These are phyloP conservation scores for Aythya baeri DNA, from an alignment of 2,113 vertebrate species.

Conservation along the genomic window DNA sequence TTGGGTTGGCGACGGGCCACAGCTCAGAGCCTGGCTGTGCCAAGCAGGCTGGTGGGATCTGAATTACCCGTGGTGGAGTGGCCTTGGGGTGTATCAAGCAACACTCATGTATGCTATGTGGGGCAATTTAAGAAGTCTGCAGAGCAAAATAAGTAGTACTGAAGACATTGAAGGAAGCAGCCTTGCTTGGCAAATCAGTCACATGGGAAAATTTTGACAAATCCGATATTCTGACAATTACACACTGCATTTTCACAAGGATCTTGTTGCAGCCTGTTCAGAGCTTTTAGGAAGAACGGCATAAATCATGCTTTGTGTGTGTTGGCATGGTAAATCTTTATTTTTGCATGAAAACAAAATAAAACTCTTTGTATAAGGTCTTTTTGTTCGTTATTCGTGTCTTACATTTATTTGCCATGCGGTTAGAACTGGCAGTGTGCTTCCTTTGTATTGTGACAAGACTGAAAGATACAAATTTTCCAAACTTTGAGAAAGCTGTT, in stretches of 20 bases:
- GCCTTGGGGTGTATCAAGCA: fast-evolving
- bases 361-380: fast-evolving
- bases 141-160: neutral
- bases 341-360: neutral
- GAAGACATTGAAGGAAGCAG: neutral
- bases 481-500: neutral
- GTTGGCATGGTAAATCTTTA: neutral
- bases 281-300: neutral
- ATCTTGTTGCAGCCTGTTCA: neutral
- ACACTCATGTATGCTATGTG: fast-evolving
- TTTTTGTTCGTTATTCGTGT: neutral
- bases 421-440: neutral
- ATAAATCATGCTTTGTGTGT: neutral
- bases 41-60: fast-evolving
- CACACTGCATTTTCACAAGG: neutral
- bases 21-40: neutral
- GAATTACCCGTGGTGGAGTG: fast-evolving
- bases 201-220: neutral
- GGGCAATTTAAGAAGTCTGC: neutral
- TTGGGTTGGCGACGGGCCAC: neutral
- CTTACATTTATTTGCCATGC: neutral
- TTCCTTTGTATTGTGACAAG: neutral
- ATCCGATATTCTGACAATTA: neutral
- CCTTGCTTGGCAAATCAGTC: neutral
- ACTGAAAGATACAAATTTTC: neutral